Evolutionary conservation across 2,797 vertebrate genomes (phyloP), one percentile per base, ranked within the genome.

Genomic region (Parauchenoglanis ngamensis): DNA sequence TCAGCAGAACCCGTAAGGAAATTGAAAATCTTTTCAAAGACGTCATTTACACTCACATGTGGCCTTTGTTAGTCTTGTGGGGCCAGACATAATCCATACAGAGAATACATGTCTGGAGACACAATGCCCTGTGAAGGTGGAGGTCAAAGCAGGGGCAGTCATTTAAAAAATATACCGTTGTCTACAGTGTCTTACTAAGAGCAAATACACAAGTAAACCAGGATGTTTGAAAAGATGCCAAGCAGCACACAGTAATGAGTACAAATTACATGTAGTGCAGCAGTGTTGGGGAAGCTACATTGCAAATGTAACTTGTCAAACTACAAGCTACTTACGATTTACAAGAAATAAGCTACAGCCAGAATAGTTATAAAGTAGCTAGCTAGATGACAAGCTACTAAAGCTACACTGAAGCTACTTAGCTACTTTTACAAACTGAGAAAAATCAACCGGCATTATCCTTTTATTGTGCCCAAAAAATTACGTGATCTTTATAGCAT

Each of bases 1-100:
- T 85, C 87, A 82, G 78, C 21, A 49, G 65, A 40, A 73, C 5
- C 28, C 12, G 87, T 85, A 76, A 85, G 87, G 8, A 85, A 65
- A 67, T 11, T 21, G 5, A 52, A 49, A 63, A 31, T 67, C 28
- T 67, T 31, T 73, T 52, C 10, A 7, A 59, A 61, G 21, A 49
- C 5, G 7, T 56, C 11, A 54, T 57, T 8, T 15, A 56, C 1
- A 5, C 31, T 59, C 54, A 84, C 7, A 12, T 19, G 35, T 84
- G 67, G 28, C 25, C 31, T 56, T 23, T 81, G 61, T 31, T 82
- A 63, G 40, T n/a, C 35, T 81, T 44, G 12, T 1, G 1, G 21
- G 31, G 78, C 31, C 56, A 59, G 78, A 63, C 23, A 4, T 82
- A 65, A 82, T 82, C 35, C 44, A 65, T 82, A 63, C 44, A 4